Evolutionary conservation across 2,113 vertebrate genomes (phyloP).

Genomic region (Herpetotheres cachinnans): DNA sequence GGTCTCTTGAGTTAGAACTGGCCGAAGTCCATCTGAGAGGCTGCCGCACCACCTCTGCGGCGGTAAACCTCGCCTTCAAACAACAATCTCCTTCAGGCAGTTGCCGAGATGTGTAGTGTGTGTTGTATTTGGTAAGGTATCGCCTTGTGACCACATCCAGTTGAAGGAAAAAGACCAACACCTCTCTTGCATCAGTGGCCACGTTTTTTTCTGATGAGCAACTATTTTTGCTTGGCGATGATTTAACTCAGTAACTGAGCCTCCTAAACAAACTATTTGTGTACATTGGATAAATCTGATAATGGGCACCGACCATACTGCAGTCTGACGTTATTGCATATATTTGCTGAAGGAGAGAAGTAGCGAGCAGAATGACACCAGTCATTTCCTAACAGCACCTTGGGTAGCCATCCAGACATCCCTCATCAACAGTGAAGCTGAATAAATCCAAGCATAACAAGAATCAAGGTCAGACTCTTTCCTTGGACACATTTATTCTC

Average conservation of each 20-base stretch:
- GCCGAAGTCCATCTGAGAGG: neutral
- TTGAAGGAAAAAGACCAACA: neutral
- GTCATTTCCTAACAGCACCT: neutral
- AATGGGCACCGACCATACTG: neutral
- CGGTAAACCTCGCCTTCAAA: neutral
- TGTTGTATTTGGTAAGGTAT: neutral
- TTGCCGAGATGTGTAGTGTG: neutral
- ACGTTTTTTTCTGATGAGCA: neutral
- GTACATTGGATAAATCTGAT: neutral
- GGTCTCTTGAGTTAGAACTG: neutral
- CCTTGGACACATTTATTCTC: neutral
- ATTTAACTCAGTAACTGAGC: neutral
- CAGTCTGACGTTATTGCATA: neutral
- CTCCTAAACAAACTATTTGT: neutral
- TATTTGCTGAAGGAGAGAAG: neutral
- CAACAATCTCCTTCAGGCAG: neutral
- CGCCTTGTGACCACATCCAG: neutral
- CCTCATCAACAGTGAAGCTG: neutral
- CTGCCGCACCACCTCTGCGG: neutral
- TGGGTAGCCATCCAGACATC: neutral
- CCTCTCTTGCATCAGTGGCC: neutral
- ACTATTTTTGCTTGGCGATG: neutral
- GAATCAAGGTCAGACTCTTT: neutral
- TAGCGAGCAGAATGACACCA: neutral
- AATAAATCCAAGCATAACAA: neutral